A percentile compares a stretch with the other conserved stretches of the same genome.
phyloP scores from a whole-genome alignment of 2,113 vertebrate species.

The Cathartes aura region DNA sequence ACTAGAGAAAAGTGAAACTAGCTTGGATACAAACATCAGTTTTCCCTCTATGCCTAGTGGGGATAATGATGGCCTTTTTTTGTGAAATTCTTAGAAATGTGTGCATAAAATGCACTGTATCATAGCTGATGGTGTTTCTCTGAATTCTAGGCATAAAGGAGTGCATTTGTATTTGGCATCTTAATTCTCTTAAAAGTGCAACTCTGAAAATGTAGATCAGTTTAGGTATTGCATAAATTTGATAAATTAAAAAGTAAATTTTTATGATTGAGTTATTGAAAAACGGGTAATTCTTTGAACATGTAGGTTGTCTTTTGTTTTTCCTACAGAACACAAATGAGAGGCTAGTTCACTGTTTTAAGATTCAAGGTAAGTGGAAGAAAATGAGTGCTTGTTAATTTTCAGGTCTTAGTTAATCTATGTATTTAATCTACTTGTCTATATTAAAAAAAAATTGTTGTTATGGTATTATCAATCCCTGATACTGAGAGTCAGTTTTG shows the following conservation, averaged over 20 bases:
- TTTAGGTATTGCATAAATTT: neutral
- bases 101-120: neutral
- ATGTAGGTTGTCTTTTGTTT: conserved; percentile 3
- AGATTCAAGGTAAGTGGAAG: conserved; percentile 36
- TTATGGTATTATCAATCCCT: neutral
- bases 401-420: neutral
- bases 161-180: neutral
- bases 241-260: conserved; percentile 27
- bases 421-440: neutral
- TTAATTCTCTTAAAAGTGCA: neutral
- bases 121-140: neutral
- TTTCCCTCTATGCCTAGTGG: neutral
- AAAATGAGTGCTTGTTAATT: neutral
- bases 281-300: neutral
- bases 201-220: neutral
- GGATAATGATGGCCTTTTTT: neutral
- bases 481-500: neutral
- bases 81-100: neutral
- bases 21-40: neutral
- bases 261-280: neutral
- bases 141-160: neutral
- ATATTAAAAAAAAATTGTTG: neutral
- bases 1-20: neutral
- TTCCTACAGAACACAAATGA: neutral
- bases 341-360: conserved; percentile 16